Conservation (phyloP, 2,888 invertebrate species). For the Bombyx huttoni region DNA sequence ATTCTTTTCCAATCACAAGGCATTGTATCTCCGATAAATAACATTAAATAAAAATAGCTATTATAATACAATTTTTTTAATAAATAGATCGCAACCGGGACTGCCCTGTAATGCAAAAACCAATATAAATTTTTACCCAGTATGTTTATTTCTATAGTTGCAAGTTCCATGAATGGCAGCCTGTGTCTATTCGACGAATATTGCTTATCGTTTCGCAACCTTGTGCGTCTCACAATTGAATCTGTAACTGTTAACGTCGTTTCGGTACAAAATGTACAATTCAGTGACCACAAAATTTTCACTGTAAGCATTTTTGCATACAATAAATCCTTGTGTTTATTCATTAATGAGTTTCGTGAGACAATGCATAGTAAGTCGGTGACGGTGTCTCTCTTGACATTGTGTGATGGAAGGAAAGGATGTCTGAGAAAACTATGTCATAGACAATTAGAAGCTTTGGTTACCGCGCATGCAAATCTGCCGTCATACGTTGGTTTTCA, state of each 20-base stretch:
- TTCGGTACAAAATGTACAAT: neutral
- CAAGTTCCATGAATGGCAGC: neutral
- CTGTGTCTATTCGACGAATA: neutral
- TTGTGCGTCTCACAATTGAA: neutral
- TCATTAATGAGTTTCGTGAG: neutral
- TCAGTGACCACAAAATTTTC: neutral
- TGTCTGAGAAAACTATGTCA: constrained; percentile 25
- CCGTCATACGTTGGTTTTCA: constrained; percentile 30
- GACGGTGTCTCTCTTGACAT: neutral
- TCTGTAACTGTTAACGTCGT: neutral
- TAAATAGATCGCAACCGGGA: too few species aligned
- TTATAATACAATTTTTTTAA: too few species aligned
- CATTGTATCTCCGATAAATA: too few species aligned
- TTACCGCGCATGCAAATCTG: constrained; percentile 28
- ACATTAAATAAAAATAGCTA: too few species aligned
- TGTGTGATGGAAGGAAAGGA: constrained; percentile 10
- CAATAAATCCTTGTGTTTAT: neutral
- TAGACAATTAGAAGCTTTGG: constrained; percentile 20
- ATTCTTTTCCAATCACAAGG: too few species aligned
- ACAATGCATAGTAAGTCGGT: neutral
- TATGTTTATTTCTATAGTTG: neutral
- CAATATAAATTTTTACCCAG: too few species aligned
- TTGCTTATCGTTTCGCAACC: neutral
- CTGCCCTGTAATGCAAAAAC: too few species aligned
- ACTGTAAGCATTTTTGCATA: neutral